A percentile compares a stretch with the other conserved stretches of the same genome.
Conservation (phyloP, 2,113 vertebrate genomes). For the Anhinga anhinga region DNA sequence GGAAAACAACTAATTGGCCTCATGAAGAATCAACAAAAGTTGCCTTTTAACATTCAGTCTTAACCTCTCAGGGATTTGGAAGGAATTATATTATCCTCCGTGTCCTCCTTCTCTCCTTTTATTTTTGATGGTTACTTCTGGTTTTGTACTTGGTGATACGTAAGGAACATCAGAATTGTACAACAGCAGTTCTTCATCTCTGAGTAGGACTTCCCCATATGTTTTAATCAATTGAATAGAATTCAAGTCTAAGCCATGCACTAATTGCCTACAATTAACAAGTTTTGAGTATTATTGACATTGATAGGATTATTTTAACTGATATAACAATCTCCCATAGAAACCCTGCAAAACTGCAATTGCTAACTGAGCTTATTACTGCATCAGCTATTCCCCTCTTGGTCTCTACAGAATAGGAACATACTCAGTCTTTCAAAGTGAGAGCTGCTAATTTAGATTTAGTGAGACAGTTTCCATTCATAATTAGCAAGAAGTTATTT, state of each 20-base stretch:
- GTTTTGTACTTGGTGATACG: not conserved
- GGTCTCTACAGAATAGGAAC: not conserved
- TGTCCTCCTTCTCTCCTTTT: not conserved
- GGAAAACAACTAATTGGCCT: not conserved
- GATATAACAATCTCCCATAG: not conserved
- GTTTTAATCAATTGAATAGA: not conserved
- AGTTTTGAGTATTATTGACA: not conserved
- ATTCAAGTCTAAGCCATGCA: not conserved
- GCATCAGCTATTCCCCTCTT: not conserved
- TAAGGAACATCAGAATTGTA: not conserved
- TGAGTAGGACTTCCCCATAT: not conserved
- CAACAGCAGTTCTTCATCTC: not conserved
- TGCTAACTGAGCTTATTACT: not conserved
- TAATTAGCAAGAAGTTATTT: not conserved
- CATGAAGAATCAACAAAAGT: not conserved
- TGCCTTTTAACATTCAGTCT: not conserved
- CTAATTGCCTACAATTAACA: not conserved
- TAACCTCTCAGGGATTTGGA: not conserved
- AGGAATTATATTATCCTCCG: not conserved
- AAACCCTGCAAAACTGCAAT: not conserved
- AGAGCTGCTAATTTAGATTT: not conserved
- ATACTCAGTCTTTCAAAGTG: not conserved
- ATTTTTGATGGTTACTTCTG: not conserved
- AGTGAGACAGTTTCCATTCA: not conserved
- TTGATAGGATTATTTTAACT: not conserved